Conservation (phyloP, 1,140 invertebrate genomes). For the Ruditapes philippinarum region DNA sequence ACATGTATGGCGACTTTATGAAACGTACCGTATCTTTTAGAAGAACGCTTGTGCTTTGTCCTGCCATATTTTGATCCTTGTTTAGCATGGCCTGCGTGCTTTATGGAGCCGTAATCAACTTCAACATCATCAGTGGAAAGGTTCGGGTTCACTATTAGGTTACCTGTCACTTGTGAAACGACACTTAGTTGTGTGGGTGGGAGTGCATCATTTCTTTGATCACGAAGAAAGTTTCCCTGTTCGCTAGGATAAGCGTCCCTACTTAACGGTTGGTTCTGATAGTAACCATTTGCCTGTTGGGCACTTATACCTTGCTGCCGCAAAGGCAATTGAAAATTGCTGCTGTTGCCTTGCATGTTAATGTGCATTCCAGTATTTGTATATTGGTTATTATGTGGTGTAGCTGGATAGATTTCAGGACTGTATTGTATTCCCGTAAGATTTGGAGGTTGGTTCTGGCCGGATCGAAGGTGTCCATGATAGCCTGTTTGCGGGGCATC, state of each 20-base stretch:
- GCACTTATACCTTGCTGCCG: neutral
- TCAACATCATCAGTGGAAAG: conserved; percentile 35
- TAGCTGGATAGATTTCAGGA: too few species aligned
- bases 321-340: neutral
- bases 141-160: conserved; percentile 3
- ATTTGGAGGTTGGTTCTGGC: too few species aligned
- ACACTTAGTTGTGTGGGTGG: neutral
- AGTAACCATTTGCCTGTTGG: neutral
- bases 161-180: neutral
- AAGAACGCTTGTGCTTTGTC: too few species aligned
- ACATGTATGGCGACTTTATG: too few species aligned
- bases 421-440: too few species aligned
- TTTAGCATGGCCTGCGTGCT: neutral
- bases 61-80: too few species aligned
- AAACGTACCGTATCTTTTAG: too few species aligned
- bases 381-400: too few species aligned
- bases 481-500: too few species aligned
- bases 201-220: neutral
- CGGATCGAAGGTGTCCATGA: too few species aligned
- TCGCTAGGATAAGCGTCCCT: neutral
- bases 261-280: neutral
- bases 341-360: too few species aligned
- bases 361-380: too few species aligned
- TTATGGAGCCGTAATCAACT: neutral
- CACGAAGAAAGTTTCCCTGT: neutral